phyloP scores from a whole-genome alignment of 2,888 invertebrate species.

The Xylota segnis region DNA sequence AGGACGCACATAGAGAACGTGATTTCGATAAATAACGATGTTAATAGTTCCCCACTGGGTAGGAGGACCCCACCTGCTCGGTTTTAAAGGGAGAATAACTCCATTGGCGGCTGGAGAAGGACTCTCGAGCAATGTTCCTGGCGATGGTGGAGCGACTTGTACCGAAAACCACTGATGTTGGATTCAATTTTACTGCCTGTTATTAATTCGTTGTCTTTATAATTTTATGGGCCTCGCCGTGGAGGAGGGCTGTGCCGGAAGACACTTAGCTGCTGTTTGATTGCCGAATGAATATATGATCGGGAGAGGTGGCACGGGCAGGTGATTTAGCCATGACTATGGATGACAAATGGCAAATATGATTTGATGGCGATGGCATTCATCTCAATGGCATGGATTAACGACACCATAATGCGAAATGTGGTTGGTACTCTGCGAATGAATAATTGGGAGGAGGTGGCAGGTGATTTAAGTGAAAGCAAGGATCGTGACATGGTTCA shows the following conservation, averaged over 20 bases:
- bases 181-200: constrained; percentile 66
- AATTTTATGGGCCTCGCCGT: constrained; percentile 41
- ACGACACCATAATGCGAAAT: neutral
- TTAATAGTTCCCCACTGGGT: constrained; percentile 34
- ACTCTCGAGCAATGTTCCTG: neutral
- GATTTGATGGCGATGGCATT: constrained; percentile 11
- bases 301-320: neutral
- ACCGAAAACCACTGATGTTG: constrained; percentile 56
- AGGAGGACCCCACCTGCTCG: neutral
- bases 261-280: constrained; percentile 31
- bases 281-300: constrained; percentile 55
- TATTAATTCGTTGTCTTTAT: constrained; percentile 63
- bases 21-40: constrained; percentile 46
- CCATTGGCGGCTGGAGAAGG: too few species aligned
- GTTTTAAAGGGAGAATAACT: too few species aligned
- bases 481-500: too few species aligned
- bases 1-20: constrained; percentile 10
- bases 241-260: constrained; percentile 14
- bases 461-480: neutral
- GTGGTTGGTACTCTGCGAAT: neutral
- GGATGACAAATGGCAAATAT: constrained; percentile 13
- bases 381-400: neutral
- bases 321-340: constrained; percentile 5
- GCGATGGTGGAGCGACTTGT: constrained; percentile 1
- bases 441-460: neutral